A percentile compares a stretch with the other conserved stretches of the same genome.
Conservation (phyloP, 1,140 invertebrate species). For the Stenopsyche tienmushanensis region DNA sequence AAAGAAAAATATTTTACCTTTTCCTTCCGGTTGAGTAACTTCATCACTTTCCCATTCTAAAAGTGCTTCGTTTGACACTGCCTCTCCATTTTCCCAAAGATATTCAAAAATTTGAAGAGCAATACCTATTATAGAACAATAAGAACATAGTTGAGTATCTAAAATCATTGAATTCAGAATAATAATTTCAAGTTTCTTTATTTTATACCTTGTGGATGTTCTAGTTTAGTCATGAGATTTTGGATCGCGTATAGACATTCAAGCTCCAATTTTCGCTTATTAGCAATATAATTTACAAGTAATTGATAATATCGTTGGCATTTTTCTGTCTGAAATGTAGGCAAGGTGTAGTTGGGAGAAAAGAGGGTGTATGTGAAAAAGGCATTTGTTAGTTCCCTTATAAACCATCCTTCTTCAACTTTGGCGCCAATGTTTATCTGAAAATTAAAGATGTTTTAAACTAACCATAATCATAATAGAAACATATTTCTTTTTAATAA, state of each 20-base stretch:
- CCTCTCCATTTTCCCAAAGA: conserved; percentile 56
- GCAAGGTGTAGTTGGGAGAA: conserved; percentile 47
- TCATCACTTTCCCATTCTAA: conserved; percentile 50
- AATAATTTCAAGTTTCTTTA: no score
- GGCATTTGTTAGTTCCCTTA: conserved; percentile 72
- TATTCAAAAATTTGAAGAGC: conserved; percentile 47
- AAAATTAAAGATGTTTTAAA: neutral
- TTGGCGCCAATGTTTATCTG: conserved; percentile 66
- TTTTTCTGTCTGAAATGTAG: conserved; percentile 47
- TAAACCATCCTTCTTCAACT: conserved; percentile 64
- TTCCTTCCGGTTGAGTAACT: conserved; percentile 51
- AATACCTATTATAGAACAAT: conserved; percentile 14
- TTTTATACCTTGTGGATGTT: conserved; percentile 71
- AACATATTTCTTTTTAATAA: neutral
- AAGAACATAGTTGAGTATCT: neutral
- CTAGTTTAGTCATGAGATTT: conserved; percentile 67
- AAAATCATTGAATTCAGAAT: neutral
- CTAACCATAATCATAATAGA: neutral
- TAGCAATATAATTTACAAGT: conserved; percentile 73
- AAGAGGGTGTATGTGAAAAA: conserved; percentile 66
- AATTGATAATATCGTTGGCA: conserved; percentile 58
- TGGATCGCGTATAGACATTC: conserved; percentile 84
- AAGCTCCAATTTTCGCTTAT: conserved; percentile 68
- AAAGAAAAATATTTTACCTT: conserved; percentile 44
- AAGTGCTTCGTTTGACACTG: conserved; percentile 58